Evolutionary conservation across 2,113 vertebrate genomes (phyloP).

Genomic region (Oreotrochilus melanogaster): DNA sequence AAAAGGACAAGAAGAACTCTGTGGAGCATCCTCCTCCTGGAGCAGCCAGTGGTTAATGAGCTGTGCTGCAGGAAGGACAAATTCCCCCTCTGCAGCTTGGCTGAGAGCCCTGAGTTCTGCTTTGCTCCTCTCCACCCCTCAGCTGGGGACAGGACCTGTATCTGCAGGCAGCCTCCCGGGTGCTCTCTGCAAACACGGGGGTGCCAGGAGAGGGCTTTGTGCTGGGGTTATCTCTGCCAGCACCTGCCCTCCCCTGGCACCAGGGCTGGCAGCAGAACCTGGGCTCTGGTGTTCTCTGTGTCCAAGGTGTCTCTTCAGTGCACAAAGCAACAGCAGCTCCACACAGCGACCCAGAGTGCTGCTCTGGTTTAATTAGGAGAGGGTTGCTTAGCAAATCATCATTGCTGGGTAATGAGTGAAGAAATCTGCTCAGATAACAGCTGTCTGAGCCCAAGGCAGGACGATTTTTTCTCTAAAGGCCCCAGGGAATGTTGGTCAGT

Average conservation of each 20-base stretch:
- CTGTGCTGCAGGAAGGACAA: neutral
- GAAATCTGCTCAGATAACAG: neutral
- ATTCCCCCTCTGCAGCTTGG: neutral
- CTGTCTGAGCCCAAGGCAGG: neutral
- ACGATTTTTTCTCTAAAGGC: neutral
- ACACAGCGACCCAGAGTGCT: neutral
- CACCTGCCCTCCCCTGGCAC: fast-evolving
- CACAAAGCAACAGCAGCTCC: neutral
- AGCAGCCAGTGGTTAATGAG: neutral
- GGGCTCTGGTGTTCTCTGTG: fast-evolving
- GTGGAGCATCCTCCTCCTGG: neutral
- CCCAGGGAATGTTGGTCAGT: neutral
- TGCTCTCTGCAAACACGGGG: fast-evolving
- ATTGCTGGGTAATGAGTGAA: neutral
- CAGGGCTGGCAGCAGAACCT: neutral
- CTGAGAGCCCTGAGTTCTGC: neutral
- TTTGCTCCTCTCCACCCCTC: neutral
- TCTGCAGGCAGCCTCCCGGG: neutral
- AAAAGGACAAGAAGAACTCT: neutral
- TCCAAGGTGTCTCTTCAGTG: neutral
- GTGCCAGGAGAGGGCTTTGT: neutral
- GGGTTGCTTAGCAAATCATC: neutral
- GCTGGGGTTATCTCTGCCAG: neutral
- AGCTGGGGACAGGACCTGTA: neutral
- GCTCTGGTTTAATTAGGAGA: neutral